A percentile compares a stretch with the other conserved stretches of the same genome.
Evolutionary conservation across 2,113 vertebrate genomes (phyloP).

Genomic region (Colistium nudipinnis): DNA sequence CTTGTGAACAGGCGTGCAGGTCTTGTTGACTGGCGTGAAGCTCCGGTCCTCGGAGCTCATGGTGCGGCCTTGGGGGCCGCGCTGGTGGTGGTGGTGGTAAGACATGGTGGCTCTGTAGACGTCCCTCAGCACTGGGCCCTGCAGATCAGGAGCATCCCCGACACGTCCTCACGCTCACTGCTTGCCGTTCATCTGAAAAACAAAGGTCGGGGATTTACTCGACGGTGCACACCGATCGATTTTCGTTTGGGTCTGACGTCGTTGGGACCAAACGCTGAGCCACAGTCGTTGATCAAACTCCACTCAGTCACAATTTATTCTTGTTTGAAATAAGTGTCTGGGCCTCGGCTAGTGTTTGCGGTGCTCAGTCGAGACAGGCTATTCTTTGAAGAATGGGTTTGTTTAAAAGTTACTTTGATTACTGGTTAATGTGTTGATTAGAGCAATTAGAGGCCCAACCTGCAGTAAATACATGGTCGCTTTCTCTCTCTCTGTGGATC

Average conservation of each 20-base stretch:
- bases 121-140: conserved; percentile 59
- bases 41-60: conserved; percentile 95
- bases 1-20: conserved; percentile 92
- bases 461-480: no score
- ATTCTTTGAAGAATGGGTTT: conserved; percentile 46
- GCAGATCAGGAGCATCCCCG: conserved; percentile 64
- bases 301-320: not conserved
- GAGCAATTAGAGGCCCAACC: no score
- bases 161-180: conserved; percentile 53
- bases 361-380: conserved; percentile 33
- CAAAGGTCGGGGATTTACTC: conserved; percentile 26
- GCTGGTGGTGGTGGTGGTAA: conserved; percentile 73
- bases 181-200: conserved; percentile 68
- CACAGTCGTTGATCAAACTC: conserved; percentile 21
- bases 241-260: conserved; percentile 3
- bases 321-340: not conserved
- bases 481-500: no score
- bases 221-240: not conserved
- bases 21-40: conserved; percentile 87
- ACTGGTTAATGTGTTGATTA: no score
- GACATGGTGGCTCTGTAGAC: conserved; percentile 78
- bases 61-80: conserved; percentile 80
- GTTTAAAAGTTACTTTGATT: not conserved
- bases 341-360: conserved; percentile 2
- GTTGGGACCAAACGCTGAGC: not conserved